These are phyloP conservation scores for Parazoanthus swiftii DNA, from an alignment of 92 coral and sea anemone genomes.

Conservation along the genomic window DNA sequence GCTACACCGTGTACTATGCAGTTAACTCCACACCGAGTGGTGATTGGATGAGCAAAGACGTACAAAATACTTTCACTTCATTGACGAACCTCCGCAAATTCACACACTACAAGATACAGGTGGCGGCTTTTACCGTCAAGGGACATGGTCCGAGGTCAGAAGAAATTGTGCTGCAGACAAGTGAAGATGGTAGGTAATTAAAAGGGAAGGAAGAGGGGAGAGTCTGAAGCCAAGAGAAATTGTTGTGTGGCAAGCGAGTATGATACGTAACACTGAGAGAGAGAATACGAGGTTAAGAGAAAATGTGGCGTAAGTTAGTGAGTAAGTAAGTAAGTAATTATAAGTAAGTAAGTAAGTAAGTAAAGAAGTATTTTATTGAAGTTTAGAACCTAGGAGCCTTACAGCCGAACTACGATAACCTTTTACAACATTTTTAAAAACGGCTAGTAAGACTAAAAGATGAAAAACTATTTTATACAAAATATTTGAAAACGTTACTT, in stretches of 20 bases:
- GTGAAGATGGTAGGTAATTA: conserved; percentile 31
- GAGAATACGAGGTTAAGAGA: neutral
- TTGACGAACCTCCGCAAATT: conserved; percentile 17
- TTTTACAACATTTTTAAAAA: too few species aligned
- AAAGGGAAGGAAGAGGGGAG: neutral
- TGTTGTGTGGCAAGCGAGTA: too few species aligned
- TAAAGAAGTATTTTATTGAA: too few species aligned
- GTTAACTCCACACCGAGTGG: neutral
- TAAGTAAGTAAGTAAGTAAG: too few species aligned
- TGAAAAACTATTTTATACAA: too few species aligned
- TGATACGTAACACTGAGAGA: neutral
- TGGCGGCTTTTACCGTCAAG: conserved; percentile 39
- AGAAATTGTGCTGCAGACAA: conserved; percentile 32
- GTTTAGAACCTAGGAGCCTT: too few species aligned
- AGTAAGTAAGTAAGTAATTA: too few species aligned
- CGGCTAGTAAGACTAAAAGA: too few species aligned
- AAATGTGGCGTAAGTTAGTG: neutral
- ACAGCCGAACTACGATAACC: too few species aligned
- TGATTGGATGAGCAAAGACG: conserved; percentile 5
- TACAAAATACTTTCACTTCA: conserved; percentile 5
- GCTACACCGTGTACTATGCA: conserved; percentile 32
- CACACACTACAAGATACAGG: conserved; percentile 26
- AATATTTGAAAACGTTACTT: too few species aligned
- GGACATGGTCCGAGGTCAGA: conserved; percentile 34
- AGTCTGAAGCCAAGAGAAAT: too few species aligned